These are phyloP conservation scores for Carapus acus DNA, from an alignment of 2,797 vertebrate species.

Conservation along the genomic window DNA sequence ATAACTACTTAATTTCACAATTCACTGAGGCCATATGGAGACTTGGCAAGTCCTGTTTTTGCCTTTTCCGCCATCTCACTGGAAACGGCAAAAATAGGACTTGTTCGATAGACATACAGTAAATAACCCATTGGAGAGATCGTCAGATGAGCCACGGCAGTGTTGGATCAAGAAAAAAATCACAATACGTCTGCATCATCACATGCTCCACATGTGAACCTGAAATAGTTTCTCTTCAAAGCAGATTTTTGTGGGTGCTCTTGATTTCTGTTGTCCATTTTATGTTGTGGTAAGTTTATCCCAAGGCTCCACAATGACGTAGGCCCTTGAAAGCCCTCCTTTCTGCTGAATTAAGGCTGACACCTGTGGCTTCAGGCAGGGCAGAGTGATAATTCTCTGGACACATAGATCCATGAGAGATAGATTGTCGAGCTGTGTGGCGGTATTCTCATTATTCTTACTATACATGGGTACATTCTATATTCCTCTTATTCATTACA, in stretches of 20 bases:
- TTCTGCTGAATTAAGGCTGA: constrained; percentile 28
- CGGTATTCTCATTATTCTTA: neutral
- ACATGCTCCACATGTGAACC: constrained; percentile 33
- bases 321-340: constrained; percentile 36
- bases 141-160: neutral
- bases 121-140: neutral
- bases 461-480: too few relatives aligned
- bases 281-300: constrained; percentile 39
- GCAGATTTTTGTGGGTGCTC: constrained; percentile 35
- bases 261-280: constrained; percentile 40
- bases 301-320: constrained; percentile 27
- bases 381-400: constrained; percentile 26
- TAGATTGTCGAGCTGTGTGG: constrained; percentile 7
- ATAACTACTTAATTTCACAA: constrained; percentile 11
- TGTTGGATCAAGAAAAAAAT: neutral
- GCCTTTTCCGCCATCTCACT: neutral
- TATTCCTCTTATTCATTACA: too few relatives aligned
- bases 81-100: too few relatives aligned
- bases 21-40: neutral
- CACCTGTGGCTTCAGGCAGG: constrained; percentile 12
- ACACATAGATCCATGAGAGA: constrained; percentile 10
- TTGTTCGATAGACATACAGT: neutral
- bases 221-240: constrained; percentile 36
- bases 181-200: constrained; percentile 30
- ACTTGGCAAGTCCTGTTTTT: too few relatives aligned